Conservation (phyloP, 2,113 vertebrate genomes). For the Pampusana beccarii region DNA sequence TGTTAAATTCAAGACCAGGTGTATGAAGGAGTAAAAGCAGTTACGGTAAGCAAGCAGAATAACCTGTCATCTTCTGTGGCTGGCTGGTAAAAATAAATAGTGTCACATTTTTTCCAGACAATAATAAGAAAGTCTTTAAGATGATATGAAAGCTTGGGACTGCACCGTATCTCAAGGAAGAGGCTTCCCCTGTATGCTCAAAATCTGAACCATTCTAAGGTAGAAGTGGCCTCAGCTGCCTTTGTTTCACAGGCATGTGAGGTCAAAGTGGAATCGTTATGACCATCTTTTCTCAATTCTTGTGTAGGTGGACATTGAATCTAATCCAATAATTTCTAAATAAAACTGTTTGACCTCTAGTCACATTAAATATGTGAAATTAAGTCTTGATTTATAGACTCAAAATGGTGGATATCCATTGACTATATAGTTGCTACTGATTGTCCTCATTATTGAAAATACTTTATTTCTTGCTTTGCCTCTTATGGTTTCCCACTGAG, state of each 20-base stretch:
- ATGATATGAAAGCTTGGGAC: not conserved
- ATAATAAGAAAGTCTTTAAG: not conserved
- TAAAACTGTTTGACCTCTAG: not conserved
- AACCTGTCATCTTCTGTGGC: not conserved
- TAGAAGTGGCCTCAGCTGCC: not conserved
- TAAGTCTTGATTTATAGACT: not conserved
- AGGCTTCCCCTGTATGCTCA: not conserved
- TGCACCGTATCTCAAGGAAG: not conserved
- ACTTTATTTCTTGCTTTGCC: not conserved
- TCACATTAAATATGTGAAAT: not conserved
- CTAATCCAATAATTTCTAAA: not conserved
- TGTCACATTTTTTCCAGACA: not conserved
- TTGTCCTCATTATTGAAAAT: not conserved
- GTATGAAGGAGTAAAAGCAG: not conserved
- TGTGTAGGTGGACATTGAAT: not conserved
- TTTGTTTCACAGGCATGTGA: constrained; percentile 4
- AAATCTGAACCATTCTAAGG: not conserved
- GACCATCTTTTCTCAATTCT: not conserved
- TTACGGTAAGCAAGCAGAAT: not conserved
- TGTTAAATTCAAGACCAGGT: not conserved
- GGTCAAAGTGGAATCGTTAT: not conserved
- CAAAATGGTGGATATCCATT: not conserved
- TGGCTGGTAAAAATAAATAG: not conserved
- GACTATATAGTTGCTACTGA: not conserved
- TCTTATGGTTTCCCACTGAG: not conserved